These are phyloP conservation scores for Scleropages formosus DNA, from an alignment of 2,797 vertebrate genomes.

Conservation along the genomic window DNA sequence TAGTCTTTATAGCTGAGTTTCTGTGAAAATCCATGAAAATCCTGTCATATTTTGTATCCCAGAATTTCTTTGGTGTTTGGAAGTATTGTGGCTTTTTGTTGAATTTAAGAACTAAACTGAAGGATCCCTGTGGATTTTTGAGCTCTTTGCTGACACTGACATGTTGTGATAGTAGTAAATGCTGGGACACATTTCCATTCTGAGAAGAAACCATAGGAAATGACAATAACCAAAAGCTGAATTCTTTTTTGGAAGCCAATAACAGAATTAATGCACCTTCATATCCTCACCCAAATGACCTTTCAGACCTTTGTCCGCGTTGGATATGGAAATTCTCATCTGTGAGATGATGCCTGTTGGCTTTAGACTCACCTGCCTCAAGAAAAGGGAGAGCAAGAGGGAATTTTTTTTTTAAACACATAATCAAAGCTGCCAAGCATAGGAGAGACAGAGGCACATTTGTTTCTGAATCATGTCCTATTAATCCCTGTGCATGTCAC, in stretches of 20 bases:
- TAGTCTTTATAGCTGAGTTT: not conserved
- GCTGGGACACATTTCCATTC: not conserved
- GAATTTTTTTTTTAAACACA: slow-evolving; percentile 3
- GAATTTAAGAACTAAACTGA: slow-evolving; percentile 6
- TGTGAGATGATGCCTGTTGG: slow-evolving; percentile 26
- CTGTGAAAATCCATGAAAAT: not conserved
- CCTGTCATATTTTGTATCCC: not conserved
- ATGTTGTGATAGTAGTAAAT: slow-evolving; percentile 8
- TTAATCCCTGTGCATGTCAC: slow-evolving; percentile 15
- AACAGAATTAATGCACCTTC: slow-evolving; percentile 7
- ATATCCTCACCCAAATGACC: not conserved
- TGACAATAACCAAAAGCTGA: not conserved
- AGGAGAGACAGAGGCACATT: not conserved
- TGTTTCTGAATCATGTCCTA: slow-evolving; percentile 22
- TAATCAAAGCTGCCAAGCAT: slow-evolving; percentile 31
- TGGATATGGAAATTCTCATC: not conserved
- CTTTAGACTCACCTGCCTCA: slow-evolving; percentile 7
- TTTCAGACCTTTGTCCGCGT: not conserved
- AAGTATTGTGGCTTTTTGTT: not conserved
- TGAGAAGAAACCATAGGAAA: not conserved
- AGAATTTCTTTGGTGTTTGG: not conserved
- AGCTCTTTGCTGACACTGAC: not conserved
- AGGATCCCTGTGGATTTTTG: not conserved
- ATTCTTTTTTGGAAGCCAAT: not conserved
- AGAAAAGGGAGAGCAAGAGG: not conserved